Conservation (phyloP, 2,797 vertebrate genomes). For the Diplodus puntazzo region DNA sequence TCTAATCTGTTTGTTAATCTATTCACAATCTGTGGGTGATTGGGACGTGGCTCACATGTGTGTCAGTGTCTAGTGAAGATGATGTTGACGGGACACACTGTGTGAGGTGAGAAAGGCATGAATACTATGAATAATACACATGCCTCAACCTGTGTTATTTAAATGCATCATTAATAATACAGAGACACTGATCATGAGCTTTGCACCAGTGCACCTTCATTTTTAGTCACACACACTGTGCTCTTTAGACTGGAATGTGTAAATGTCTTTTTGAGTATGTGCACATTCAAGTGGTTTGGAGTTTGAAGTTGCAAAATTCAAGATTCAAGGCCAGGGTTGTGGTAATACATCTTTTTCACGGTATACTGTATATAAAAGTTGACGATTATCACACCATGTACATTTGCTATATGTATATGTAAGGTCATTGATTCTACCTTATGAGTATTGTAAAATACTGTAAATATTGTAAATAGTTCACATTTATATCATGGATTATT, state of each 20-base stretch:
- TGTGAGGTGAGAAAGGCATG: slow-evolving; percentile 44
- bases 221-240: neutral
- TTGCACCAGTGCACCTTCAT: slow-evolving; percentile 3
- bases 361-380: too few species aligned
- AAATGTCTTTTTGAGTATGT: neutral
- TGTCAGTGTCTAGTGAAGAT: slow-evolving; percentile 2
- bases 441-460: too few species aligned
- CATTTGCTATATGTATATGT: too few species aligned
- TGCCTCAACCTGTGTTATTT: slow-evolving; percentile 46
- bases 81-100: slow-evolving; percentile 18
- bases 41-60: slow-evolving; percentile 23
- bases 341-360: too few species aligned
- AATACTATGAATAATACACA: slow-evolving; percentile 50
- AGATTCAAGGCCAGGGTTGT: too few species aligned
- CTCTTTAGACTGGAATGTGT: slow-evolving; percentile 2
- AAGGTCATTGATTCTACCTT: too few species aligned
- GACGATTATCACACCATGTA: too few species aligned
- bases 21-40: slow-evolving; percentile 33
- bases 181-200: slow-evolving; percentile 30
- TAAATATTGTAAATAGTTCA: too few species aligned
- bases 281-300: neutral
- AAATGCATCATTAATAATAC: slow-evolving; percentile 53
- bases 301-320: slow-evolving; percentile 1
- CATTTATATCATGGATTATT: too few species aligned
- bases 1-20: slow-evolving; percentile 45